Conservation (phyloP, 2,797 vertebrate species). For the Sebastes nivosus region DNA sequence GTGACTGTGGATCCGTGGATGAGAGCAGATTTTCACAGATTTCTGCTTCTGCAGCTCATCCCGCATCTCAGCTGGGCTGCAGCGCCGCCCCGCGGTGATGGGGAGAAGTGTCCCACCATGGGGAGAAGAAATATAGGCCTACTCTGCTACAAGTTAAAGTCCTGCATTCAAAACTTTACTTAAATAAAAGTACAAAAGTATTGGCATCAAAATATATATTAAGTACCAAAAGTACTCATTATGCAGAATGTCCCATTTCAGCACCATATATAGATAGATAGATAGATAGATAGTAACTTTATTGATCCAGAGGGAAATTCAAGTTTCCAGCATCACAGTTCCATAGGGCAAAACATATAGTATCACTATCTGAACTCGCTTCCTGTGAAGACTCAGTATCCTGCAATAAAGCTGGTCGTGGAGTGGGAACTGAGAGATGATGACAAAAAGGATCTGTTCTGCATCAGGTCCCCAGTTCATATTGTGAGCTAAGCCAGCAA, state of each 20-base stretch:
- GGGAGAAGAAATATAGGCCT: too few relatives aligned
- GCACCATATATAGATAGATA: too few relatives aligned
- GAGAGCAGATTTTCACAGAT: constrained; percentile 8
- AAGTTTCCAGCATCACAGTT: too few relatives aligned
- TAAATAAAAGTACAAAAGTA: too few relatives aligned
- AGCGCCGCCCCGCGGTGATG: constrained; percentile 60
- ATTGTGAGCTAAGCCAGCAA: constrained; percentile 79
- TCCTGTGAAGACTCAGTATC: constrained; percentile 90
- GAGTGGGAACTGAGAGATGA: constrained; percentile 92
- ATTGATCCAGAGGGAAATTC: too few relatives aligned
- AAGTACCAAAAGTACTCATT: too few relatives aligned
- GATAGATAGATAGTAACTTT: too few relatives aligned
- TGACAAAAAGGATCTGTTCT: constrained; percentile 85
- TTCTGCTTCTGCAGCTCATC: constrained; percentile 45
- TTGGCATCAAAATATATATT: too few relatives aligned
- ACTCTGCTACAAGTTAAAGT: background rate
- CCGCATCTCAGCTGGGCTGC: constrained; percentile 4
- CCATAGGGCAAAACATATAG: too few relatives aligned
- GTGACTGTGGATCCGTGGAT: constrained; percentile 19
- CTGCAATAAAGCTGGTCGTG: constrained; percentile 89
- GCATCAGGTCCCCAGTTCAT: constrained; percentile 91
- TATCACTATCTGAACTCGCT: constrained; percentile 90
- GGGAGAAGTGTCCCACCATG: background rate
- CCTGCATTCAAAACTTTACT: background rate
- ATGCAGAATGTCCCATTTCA: too few relatives aligned